Percentiles rank a stretch among this genome's conserved stretches.
Conservation (phyloP, 1,140 invertebrate species). For the Cotesia vestalis region DNA sequence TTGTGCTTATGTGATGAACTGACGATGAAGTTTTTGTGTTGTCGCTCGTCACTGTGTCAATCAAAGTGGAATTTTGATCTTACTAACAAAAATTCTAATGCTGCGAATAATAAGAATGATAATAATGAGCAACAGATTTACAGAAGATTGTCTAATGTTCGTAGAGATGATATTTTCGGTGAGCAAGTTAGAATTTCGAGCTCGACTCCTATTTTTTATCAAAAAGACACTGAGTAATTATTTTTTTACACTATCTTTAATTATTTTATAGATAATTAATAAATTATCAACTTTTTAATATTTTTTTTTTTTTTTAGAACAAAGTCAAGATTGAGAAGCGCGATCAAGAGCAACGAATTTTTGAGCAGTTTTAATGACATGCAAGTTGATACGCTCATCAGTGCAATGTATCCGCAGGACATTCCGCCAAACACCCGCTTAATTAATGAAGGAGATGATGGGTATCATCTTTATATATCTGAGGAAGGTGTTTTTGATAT, state of each 20-base stretch:
- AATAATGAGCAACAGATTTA: neutral
- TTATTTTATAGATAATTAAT: neutral
- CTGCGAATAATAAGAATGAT: slow-evolving; percentile 16
- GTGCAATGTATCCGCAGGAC: slow-evolving; percentile 88
- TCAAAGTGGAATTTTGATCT: neutral
- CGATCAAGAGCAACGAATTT: slow-evolving; percentile 90
- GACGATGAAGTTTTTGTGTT: slow-evolving; percentile 28
- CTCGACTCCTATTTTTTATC: neutral
- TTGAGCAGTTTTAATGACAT: slow-evolving; percentile 89
- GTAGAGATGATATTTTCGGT: slow-evolving; percentile 31
- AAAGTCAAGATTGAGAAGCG: slow-evolving; percentile 69
- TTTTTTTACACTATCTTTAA: neutral
- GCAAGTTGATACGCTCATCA: slow-evolving; percentile 84
- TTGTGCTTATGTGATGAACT: neutral
- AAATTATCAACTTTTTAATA: neutral
- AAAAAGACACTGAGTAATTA: slow-evolving; percentile 29
- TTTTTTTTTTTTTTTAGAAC: slow-evolving; percentile 40
- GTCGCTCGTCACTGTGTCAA: neutral
- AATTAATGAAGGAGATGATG: slow-evolving; percentile 87
- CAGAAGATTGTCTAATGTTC: neutral
- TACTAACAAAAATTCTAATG: neutral
- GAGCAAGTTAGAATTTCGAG: neutral
- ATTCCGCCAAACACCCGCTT: slow-evolving; percentile 80
- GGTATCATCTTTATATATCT: slow-evolving; percentile 83
- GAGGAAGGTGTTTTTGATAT: slow-evolving; percentile 87